Evolutionary conservation across 2,113 vertebrate species (phyloP).

Genomic region (Lepisosteus oculatus): DNA sequence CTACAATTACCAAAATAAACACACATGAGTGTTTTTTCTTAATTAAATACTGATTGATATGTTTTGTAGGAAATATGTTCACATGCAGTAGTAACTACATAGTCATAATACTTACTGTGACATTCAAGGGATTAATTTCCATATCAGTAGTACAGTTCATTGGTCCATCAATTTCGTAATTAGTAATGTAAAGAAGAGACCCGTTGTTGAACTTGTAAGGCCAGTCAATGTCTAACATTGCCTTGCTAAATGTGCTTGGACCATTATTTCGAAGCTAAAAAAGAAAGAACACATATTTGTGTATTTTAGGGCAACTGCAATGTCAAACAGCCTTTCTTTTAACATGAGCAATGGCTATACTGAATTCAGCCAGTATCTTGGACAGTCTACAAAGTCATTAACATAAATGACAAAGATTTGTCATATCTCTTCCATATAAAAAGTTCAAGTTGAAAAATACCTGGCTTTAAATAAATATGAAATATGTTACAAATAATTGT

Average conservation of each 20-base stretch:
- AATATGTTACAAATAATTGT: too few relatives aligned
- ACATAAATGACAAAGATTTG: too few relatives aligned
- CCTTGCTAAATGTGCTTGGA: constrained; percentile 91
- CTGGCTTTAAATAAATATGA: too few relatives aligned
- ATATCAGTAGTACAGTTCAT: constrained; percentile 88
- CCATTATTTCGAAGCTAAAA: constrained; percentile 87
- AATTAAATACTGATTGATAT: background rate
- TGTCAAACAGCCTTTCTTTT: too few relatives aligned
- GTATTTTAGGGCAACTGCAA: too few relatives aligned
- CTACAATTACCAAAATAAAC: background rate
- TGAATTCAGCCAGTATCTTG: too few relatives aligned
- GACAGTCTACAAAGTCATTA: too few relatives aligned
- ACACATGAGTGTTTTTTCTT: background rate
- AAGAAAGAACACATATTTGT: constrained; percentile 22
- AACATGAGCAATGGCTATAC: too few relatives aligned
- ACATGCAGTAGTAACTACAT: background rate
- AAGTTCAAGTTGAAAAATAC: background rate
- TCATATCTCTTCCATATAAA: background rate
- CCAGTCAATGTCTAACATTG: constrained; percentile 82
- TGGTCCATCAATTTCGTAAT: constrained; percentile 86
- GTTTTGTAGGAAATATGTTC: background rate
- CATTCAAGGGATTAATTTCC: constrained; percentile 85
- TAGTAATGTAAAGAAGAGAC: constrained; percentile 81
- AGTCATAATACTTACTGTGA: constrained; percentile 68
- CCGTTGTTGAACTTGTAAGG: constrained; percentile 78